A percentile compares a stretch with the other conserved stretches of the same genome.
Evolutionary conservation across 2,888 invertebrate species (phyloP).

Genomic region (Philonicus albiceps): DNA sequence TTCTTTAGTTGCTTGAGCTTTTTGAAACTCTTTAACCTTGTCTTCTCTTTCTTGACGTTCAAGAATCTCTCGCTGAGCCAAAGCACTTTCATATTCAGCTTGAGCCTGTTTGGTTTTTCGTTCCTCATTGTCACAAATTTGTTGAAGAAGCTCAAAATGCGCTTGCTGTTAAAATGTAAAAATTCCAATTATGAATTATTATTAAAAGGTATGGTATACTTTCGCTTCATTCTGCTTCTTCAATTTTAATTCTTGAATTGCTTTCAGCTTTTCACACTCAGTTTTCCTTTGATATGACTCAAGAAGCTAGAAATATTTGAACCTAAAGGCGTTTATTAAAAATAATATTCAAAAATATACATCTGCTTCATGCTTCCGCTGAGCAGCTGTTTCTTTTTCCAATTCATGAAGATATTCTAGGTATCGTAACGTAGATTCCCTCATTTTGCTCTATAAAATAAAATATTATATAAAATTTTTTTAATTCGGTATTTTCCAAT

Average conservation of each 20-base stretch:
- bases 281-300: neutral
- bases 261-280: neutral
- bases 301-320: neutral
- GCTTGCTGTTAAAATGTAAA: constrained; percentile 34
- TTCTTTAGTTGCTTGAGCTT: neutral
- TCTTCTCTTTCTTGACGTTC: neutral
- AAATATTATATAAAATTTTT: neutral
- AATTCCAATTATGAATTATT: neutral
- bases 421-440: constrained; percentile 27
- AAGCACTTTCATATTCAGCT: constrained; percentile 7
- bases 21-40: neutral
- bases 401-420: constrained; percentile 38
- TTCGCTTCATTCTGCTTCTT: constrained; percentile 40
- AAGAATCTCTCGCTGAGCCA: neutral
- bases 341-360: neutral
- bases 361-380: neutral
- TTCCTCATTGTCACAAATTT: constrained; percentile 39
- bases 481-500: too few relatives aligned
- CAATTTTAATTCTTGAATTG: neutral
- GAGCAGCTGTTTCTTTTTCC: constrained; percentile 6
- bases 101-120: neutral
- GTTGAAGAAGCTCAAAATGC: constrained; percentile 31
- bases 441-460: constrained; percentile 6
- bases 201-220: neutral
- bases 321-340: neutral